phyloP scores from a whole-genome alignment of 2,888 invertebrate species.

The Rugalucina vietnamica region DNA sequence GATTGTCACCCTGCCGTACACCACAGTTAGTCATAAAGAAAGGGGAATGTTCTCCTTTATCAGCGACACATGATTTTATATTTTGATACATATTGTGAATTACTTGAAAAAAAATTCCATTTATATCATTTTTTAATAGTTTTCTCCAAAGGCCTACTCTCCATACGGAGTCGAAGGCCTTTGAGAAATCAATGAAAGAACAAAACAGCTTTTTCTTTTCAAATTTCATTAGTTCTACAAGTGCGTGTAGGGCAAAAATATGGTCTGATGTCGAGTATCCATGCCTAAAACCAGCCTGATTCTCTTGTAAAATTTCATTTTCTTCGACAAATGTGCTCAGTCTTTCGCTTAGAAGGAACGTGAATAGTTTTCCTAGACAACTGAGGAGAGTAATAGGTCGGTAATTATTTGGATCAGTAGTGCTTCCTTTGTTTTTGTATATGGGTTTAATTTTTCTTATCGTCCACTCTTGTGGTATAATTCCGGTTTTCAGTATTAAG shows the following conservation, averaged over 20 bases:
- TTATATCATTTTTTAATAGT: slow-evolving; percentile 17
- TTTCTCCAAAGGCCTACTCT: slow-evolving; percentile 11
- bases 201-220: slow-evolving; percentile 18
- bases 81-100: not conserved
- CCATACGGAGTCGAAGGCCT: slow-evolving; percentile 1
- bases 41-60: not conserved
- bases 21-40: not conserved
- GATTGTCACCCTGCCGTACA: slow-evolving; percentile 7
- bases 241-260: not conserved
- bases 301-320: not conserved
- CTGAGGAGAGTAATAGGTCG: slow-evolving; percentile 19
- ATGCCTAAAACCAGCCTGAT: slow-evolving; percentile 3
- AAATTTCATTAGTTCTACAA: not conserved
- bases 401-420: slow-evolving; percentile 1
- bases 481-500: not conserved
- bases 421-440: slow-evolving; percentile 10
- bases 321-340: not conserved
- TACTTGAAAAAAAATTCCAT: not conserved
- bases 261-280: not conserved
- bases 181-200: slow-evolving; percentile 17
- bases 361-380: slow-evolving; percentile 11
- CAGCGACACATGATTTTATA: slow-evolving; percentile 18
- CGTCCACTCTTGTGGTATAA: not conserved
- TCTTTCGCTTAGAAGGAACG: not conserved
- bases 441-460: slow-evolving; percentile 6